Base-by-base conservation (phyloP, 2,888 invertebrate genomes). In the Xanthorhoe spadicearia region DNA sequence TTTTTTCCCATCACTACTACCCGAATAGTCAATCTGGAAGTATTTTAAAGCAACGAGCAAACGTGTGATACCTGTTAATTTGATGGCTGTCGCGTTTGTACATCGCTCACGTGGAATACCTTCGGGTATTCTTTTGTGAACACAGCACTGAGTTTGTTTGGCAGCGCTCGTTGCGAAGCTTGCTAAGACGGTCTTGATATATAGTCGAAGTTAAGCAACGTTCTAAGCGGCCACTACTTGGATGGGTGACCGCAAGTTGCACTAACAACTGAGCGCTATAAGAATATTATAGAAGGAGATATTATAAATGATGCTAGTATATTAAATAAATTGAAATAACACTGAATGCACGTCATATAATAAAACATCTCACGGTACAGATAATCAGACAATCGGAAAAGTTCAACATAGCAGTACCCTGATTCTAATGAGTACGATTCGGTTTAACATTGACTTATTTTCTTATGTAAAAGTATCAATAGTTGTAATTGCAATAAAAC, bases 31-130 rank as follows among this genome's bases (percentile, higher is more conserved):
- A 59, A 54, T 59, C 49, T 46, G 10, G 10, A 48, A 60, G 65
- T 61, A 56, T 59, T 64, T 59, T 54, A 50, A 56, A 49, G 49
- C 54, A 64, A 58, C 53, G 35, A 58, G 58, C 28, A 43, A 28
- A 65, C 65, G 60, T 61, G 56, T 65, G 56, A 19, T 56, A 52
- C 56, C 51, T 65, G 19, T 52, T 56, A 61, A 65, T 61, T 61
- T 60, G 43, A 50, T 56, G 32, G 56, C n/a, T 35, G 52, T 17
- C 48, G 46, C 46, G 18, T 57, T 52, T 57, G 52, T 52, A 52
- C 32, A 13, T 13, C 5, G 10, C 13, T 13, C 38, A 52, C 56
- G 51, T 46, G 62, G 50, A 15, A 35, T 58, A 35, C 50, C 19
- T 17, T 50, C 3, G 48, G 48, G 48, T 15, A 7, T 48, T 48